A percentile compares a stretch with the other conserved stretches of the same genome.
Conservation (phyloP, 2,113 vertebrate genomes). For the Haemorhous mexicanus region DNA sequence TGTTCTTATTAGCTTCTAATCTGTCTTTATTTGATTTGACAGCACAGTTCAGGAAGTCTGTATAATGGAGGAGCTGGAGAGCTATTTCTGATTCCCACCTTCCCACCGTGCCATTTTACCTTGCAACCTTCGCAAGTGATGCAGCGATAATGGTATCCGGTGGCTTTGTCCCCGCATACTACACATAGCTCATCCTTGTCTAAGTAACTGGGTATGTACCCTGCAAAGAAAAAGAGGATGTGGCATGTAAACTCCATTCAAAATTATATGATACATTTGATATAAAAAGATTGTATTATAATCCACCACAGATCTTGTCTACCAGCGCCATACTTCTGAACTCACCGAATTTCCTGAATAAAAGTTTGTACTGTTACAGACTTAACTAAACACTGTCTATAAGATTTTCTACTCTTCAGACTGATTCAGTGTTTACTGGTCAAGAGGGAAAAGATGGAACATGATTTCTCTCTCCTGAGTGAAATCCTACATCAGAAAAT, state of each 20-base stretch:
- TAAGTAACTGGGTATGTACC: conserved; percentile 99
- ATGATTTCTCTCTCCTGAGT: background rate
- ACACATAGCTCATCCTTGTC: conserved; percentile 99
- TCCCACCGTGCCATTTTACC: conserved; percentile 74
- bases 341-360: background rate
- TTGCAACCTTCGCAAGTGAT: conserved; percentile 99
- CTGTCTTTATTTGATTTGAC: background rate
- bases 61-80: background rate
- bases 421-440: background rate
- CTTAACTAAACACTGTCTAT: background rate
- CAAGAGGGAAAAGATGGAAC: background rate
- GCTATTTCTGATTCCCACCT: conserved; percentile 28
- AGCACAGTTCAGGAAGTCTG: background rate
- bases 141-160: conserved; percentile 97
- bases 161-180: conserved; percentile 97
- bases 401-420: background rate
- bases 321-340: background rate
- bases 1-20: conserved; percentile 13
- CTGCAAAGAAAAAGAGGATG: conserved; percentile 70
- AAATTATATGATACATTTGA: background rate
- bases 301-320: background rate
- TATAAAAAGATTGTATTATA: background rate
- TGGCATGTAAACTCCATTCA: background rate
- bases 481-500: background rate
- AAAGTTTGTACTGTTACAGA: background rate